These are phyloP conservation scores for Plumapathes pennacea DNA, from an alignment of 92 coral and sea anemone species.

Conservation along the genomic window DNA sequence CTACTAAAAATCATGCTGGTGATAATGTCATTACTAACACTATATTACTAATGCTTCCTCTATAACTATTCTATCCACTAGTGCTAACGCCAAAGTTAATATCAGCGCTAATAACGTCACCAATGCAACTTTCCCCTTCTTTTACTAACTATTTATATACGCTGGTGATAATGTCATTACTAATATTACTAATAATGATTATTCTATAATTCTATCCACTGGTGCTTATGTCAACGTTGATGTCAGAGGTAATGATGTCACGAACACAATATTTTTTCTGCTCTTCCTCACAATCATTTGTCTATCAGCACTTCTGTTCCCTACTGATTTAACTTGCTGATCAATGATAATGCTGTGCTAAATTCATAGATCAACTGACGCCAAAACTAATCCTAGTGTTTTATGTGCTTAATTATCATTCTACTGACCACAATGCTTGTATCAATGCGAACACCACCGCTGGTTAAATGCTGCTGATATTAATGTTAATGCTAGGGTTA, in stretches of 20 bases:
- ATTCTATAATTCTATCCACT: too few relatives aligned
- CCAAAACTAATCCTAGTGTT: not conserved
- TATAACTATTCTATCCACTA: not conserved
- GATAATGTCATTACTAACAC: not conserved
- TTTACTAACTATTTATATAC: not conserved
- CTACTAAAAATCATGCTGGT: not conserved
- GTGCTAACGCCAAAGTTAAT: not conserved
- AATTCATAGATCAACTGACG: not conserved
- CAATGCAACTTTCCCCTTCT: not conserved
- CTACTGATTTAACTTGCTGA: not conserved
- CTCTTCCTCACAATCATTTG: not conserved
- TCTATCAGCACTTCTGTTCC: not conserved
- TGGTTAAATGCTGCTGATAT: not conserved
- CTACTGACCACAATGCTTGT: not conserved
- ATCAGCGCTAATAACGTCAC: not conserved
- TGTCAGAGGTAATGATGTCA: not conserved
- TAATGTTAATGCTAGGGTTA: not conserved
- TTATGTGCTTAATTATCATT: not conserved
- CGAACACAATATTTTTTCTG: not conserved
- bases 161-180: not conserved
- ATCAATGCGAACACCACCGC: not conserved
- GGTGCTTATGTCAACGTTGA: not conserved
- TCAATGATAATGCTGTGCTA: not conserved
- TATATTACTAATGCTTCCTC: not conserved
- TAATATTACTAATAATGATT: slow-evolving; percentile 1